A percentile compares a stretch with the other conserved stretches of the same genome.
Evolutionary conservation across 2,113 vertebrate genomes (phyloP).

Genomic region (Echinops telfairi): DNA sequence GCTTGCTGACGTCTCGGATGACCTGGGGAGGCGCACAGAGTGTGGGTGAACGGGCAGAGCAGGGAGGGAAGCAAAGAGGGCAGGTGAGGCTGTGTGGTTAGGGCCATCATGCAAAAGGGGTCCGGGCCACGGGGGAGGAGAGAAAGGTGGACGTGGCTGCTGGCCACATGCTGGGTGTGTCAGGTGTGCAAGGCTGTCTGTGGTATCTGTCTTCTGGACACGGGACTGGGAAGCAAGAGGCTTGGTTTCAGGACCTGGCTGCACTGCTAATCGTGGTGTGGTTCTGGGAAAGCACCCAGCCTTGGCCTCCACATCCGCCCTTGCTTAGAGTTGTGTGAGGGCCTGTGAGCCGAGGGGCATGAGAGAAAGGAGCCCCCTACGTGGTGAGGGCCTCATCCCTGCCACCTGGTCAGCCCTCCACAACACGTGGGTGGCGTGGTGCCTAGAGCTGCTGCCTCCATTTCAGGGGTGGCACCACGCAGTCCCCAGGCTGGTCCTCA

Average conservation of each 20-base stretch:
- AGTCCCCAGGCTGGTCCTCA: background rate
- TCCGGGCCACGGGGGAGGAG: background rate
- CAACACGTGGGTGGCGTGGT: background rate
- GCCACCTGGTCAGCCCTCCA: background rate
- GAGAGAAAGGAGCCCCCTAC: background rate
- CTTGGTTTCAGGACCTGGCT: background rate
- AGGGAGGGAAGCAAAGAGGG: background rate
- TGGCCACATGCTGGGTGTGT: background rate
- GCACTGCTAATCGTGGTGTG: background rate
- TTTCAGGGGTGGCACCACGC: too few relatives aligned
- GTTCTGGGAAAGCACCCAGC: background rate
- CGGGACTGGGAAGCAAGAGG: background rate
- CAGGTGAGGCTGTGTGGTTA: background rate
- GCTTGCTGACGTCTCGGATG: conserved; percentile 93
- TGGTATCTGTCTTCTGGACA: background rate
- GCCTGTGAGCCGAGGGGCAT: background rate
- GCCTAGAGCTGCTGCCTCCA: background rate
- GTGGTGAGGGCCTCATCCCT: background rate
- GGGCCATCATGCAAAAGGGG: background rate
- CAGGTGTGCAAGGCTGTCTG: background rate
- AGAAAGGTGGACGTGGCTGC: background rate
- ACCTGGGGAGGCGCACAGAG: conserved; percentile 86
- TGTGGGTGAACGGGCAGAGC: background rate
- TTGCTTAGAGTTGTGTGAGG: background rate
- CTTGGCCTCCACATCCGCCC: background rate